Conservation (phyloP, 2,797 vertebrate species). For the Melanotaenia boesemani region DNA sequence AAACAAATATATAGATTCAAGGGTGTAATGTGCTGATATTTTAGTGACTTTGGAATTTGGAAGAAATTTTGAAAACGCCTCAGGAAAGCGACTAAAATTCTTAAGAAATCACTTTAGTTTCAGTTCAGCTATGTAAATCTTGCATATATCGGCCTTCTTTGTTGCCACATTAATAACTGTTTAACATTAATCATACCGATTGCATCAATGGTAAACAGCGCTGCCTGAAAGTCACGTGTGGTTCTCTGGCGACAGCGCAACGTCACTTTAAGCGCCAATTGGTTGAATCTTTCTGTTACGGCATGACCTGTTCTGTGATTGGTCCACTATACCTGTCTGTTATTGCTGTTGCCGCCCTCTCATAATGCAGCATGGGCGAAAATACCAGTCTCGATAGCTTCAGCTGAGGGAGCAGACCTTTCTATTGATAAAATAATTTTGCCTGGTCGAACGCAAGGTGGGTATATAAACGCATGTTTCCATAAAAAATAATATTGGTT, state of each 20-base stretch:
- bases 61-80: background rate
- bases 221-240: conserved; percentile 67
- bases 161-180: conserved; percentile 26
- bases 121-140: background rate
- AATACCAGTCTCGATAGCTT: conserved; percentile 74
- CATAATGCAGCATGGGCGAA: conserved; percentile 88
- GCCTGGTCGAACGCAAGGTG: conserved; percentile 68
- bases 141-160: background rate
- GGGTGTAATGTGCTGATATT: background rate
- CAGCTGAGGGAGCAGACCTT: conserved; percentile 62
- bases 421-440: conserved; percentile 53
- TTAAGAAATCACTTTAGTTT: background rate
- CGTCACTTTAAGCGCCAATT: conserved; percentile 52
- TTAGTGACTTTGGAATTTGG: background rate
- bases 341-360: conserved; percentile 70
- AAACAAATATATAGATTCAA: background rate
- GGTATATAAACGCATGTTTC: conserved; percentile 14
- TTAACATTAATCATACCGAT: conserved; percentile 23
- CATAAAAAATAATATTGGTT: background rate
- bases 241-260: conserved; percentile 26
- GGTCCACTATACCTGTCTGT: conserved; percentile 62
- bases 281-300: conserved; percentile 29
- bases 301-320: conserved; percentile 60
- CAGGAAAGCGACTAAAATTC: background rate
- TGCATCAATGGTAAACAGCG: conserved; percentile 74